Base-by-base conservation (phyloP, 2,797 vertebrate species). In the Champsocephalus gunnari region DNA sequence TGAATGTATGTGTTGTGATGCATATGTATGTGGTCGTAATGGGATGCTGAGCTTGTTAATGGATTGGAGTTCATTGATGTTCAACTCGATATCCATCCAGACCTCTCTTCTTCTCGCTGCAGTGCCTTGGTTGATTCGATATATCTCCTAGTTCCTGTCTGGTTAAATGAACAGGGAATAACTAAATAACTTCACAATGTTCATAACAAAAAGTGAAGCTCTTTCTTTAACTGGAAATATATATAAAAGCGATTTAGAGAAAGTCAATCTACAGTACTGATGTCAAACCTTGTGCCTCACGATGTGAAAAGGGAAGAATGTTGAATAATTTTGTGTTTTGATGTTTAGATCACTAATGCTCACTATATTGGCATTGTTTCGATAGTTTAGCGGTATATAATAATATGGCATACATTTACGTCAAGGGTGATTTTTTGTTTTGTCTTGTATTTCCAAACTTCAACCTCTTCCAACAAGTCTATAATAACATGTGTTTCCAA, bases 61-160 rank as follows among this genome's bases (percentile, higher is more conserved):
- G 34, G 65, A 81, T 71, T 78, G 57, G 56, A 65, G 54, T 60
- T 75, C 0, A 92, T 84, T 71, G 88, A 89, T 91, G 83, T 89
- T 17, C 62, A 66, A 73, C 69, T 89, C 77, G 0, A 82, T 77
- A 71, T 57, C 50, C 54, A 67, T 71, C 68, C 57, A 49, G 63
- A 44, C 66, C 56, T 28, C 60, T 41, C 66, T 50, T 61, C 62
- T 14, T 77, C 70, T 81, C 70, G 28, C 59, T 48, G 53, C n/a
- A 14, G 47, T 81, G 80, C 38, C 64, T 57, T 65, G 71, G 82
- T 88, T 44, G 83, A 86, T 80, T 64, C 1, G 0, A 47, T 66
- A 13, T 50, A 63, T 80, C 63, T 12, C 54, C 58, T 54, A 53
- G 44, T 82, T 74, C 63, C 6, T 38, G 34, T 38, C 34, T 38